Evolutionary conservation across 1,140 invertebrate species (phyloP), one percentile per base, ranked within the genome.

Genomic region (Artemia franciscana): DNA sequence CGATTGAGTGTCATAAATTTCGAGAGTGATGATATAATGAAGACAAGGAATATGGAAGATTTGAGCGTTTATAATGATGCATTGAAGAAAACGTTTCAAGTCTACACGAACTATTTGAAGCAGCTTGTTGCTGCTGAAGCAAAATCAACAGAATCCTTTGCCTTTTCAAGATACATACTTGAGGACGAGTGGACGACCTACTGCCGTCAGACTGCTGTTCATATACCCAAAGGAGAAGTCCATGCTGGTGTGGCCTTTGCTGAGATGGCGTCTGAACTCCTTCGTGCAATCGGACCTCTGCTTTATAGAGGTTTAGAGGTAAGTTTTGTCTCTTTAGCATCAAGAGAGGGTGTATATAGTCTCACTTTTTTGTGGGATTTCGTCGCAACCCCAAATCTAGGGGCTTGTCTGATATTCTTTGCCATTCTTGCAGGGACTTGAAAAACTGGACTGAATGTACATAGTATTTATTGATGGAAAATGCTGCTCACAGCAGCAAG

Each of bases 161-260:
- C 1, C 66, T 68, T 21, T 80, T 82, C 57, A 66, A 87, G 86
- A 68, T 84, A 80, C 68, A 76, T 84, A 7, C 74, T 88, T n/a
- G 84, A 87, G 70, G 82, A 85, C 66, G 85, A 88, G 68, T 88
- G 85, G 84, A 76, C 74, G 61, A 88, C 87, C 39, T 51, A 51
- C 21, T 12, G 39, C 12, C 39, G 39, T 12, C 39, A 77, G 2
- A 80, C 85, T 27, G 80, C 81, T 65, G 78, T 80, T 4, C 78
- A 84, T 74, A 82, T 88, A 58, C 77, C 78, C 12, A 79, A 79
- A 59, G 84, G 83, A 61, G 78, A 81, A 67, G 76, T 78, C 26
- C 73, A 81, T 51, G 82, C 83, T 21, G 80, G 79, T 1, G 78
- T 78, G 28, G 79, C 79, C 66, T 86, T 51, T 51, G 39, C 39